Conservation (phyloP, 2,797 vertebrate species). For the Iguana delicatissima region DNA sequence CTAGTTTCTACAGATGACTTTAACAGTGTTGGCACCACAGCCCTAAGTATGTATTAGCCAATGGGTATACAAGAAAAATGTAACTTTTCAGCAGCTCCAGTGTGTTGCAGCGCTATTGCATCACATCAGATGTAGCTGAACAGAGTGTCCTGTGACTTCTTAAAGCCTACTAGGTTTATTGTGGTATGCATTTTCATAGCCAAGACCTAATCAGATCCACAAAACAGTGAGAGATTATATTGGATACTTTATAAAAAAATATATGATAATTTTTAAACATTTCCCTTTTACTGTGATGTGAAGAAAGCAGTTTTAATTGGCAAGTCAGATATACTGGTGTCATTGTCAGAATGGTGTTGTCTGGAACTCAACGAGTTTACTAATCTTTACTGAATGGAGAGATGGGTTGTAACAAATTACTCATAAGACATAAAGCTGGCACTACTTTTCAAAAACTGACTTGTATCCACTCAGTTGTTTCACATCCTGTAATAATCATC, state of each 20-base stretch:
- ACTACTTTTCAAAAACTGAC: background rate
- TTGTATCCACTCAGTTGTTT: background rate
- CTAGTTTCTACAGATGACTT: conserved; percentile 40
- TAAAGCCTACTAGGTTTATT: background rate
- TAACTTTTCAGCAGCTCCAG: background rate
- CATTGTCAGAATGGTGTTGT: background rate
- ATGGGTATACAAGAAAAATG: too few species aligned
- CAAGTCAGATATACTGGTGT: conserved; percentile 32
- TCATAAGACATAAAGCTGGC: background rate
- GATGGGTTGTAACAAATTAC: background rate
- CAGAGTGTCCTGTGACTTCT: background rate
- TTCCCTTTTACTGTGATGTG: conserved; percentile 31
- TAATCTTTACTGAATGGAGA: background rate
- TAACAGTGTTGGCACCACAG: background rate
- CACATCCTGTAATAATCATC: background rate
- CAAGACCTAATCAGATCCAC: background rate
- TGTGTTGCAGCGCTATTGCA: too few species aligned
- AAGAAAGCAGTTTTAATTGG: conserved; percentile 13
- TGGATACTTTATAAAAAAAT: background rate
- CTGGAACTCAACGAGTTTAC: background rate
- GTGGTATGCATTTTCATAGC: background rate
- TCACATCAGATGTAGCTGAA: background rate
- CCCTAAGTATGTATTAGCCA: background rate
- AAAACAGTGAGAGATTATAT: background rate
- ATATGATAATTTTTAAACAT: background rate